A percentile compares a stretch with the other conserved stretches of the same genome.
Conservation (phyloP, 2,113 vertebrate species). For the Parotia lawesii region DNA sequence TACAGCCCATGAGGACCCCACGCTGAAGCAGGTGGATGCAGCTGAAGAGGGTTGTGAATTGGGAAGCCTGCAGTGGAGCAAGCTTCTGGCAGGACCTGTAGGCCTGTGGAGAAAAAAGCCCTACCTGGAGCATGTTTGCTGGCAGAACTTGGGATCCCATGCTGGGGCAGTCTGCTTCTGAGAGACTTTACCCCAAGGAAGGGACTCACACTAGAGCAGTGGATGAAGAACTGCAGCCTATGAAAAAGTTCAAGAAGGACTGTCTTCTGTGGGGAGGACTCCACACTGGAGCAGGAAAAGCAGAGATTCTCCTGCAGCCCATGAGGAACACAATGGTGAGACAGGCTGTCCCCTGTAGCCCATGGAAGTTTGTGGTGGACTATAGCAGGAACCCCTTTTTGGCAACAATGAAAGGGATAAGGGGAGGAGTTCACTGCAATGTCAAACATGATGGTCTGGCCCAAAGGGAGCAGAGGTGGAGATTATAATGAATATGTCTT, state of each 20-base stretch:
- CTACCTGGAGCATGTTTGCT: background rate
- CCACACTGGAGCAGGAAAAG: background rate
- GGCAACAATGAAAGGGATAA: background rate
- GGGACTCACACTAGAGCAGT: background rate
- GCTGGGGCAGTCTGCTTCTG: background rate
- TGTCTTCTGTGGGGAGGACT: background rate
- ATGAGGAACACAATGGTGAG: background rate
- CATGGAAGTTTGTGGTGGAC: background rate
- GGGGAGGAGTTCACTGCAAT: background rate
- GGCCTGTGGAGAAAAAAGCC: background rate
- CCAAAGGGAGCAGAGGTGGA: background rate
- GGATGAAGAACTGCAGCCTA: background rate
- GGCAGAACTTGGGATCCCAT: background rate
- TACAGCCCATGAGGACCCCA: fast-evolving
- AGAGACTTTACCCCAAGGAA: background rate
- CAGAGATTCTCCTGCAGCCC: background rate
- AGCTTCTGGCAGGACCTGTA: background rate
- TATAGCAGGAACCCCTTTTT: fast-evolving
- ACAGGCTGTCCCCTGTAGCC: background rate
- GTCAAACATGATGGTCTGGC: too few species aligned
- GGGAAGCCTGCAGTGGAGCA: background rate
- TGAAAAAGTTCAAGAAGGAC: background rate
- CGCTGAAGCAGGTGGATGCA: background rate
- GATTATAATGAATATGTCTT: background rate
- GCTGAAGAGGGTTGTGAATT: background rate